Base-by-base conservation (phyloP, 2,888 invertebrate genomes). In the Cantharis rustica region DNA sequence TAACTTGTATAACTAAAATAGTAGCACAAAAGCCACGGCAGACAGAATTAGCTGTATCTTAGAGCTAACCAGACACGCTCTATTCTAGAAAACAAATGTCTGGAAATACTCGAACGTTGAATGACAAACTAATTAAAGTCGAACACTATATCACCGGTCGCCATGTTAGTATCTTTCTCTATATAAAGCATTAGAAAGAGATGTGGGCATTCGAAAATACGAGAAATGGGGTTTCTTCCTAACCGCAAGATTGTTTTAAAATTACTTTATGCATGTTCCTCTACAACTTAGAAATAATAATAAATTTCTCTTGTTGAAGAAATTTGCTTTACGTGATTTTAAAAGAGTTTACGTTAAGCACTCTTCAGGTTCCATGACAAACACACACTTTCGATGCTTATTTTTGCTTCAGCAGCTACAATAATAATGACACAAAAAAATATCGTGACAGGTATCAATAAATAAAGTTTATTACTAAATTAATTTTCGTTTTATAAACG, bases 71-170 rank as follows among this genome's bases (percentile, higher is more conserved):
- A 83, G 81, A 80, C 76, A 77, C 79, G 77, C 78, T 82, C 80
- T 79, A 82, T 83, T 81, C 79, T 75, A 80, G 82, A 82, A 83
- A 83, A 83, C 82, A 83, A 84, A 84, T 83, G 83, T 80, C 82
- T 82, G 78, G 81, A 82, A 84, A 83, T 82, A 81, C 83, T 83
- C 81, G 82, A 83, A 84, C 80, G 79, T 79, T 84, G 83, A 84
- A 83, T 84, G 84, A 83, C 83, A 84, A 84, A 84, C 84, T 84
- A 84, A 84, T 84, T 84, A 84, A 83, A 83, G 83, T 83, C 82
- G 79, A 81, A 83, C 83, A 82, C 79, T 83, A 82, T 83, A 83
- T 83, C 83, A 83, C 83, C 71, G 72, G 62, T 69, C 71, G 72
- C 76, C 72, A 73, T 72, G 72, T 75, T 75, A 66, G 70, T 71